These are phyloP conservation scores for Tillus elongatus DNA, from an alignment of 2,888 invertebrate species.

Conservation along the genomic window DNA sequence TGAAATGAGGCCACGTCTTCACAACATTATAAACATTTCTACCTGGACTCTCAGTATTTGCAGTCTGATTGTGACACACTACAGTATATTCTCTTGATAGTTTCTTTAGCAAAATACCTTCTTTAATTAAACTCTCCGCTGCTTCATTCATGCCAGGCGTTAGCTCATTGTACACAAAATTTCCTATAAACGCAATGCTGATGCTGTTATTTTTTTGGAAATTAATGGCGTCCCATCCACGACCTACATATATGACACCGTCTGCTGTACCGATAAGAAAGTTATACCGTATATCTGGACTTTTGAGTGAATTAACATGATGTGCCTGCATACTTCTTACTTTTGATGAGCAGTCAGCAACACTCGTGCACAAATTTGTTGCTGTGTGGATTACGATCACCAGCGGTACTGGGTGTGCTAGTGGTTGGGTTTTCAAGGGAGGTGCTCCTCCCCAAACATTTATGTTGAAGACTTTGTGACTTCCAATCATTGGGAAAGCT, in stretches of 20 bases:
- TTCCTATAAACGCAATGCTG: constrained; percentile 45
- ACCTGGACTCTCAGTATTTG: constrained; percentile 45
- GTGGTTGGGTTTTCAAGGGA: too few relatives aligned
- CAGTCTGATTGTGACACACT: constrained; percentile 47
- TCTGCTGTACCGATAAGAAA: constrained; percentile 50
- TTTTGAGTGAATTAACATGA: constrained; percentile 38
- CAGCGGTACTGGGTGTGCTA: constrained; percentile 40
- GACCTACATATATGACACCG: constrained; percentile 46
- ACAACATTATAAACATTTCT: constrained; percentile 43
- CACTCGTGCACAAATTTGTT: constrained; percentile 39
- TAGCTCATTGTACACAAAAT: constrained; percentile 41
- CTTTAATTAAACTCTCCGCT: constrained; percentile 39
- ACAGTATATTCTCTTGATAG: constrained; percentile 43
- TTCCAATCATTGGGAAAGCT: too few relatives aligned
- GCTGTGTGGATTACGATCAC: constrained; percentile 48
- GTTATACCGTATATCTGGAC: constrained; percentile 43
- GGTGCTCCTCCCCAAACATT: too few relatives aligned
- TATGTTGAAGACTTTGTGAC: too few relatives aligned
- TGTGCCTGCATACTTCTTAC: constrained; percentile 43
- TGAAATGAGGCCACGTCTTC: constrained; percentile 44
- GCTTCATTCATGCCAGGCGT: constrained; percentile 41
- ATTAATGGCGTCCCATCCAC: constrained; percentile 47
- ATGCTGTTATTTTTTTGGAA: constrained; percentile 44
- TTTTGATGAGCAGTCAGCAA: constrained; percentile 40
- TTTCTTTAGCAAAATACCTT: constrained; percentile 40